These are phyloP conservation scores for Euplexia lucipara DNA, from an alignment of 2,888 invertebrate species.

Conservation along the genomic window DNA sequence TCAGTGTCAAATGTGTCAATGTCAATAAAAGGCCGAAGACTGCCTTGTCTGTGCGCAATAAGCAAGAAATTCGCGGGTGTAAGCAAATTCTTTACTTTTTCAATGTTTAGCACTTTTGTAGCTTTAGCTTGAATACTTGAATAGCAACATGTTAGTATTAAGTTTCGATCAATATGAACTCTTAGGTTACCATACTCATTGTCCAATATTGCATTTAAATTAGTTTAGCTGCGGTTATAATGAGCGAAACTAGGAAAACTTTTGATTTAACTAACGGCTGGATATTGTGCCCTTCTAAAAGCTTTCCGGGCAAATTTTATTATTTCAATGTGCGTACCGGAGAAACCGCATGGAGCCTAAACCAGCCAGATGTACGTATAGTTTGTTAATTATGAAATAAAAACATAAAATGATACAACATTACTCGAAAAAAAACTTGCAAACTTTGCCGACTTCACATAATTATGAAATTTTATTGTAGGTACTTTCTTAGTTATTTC, in stretches of 20 bases:
- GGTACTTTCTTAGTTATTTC: not conserved
- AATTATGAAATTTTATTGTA: not conserved
- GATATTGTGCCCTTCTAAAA: constrained; percentile 81
- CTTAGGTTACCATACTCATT: not conserved
- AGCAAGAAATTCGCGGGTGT: constrained; percentile 74
- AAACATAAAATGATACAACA: not conserved
- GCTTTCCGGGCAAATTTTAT: constrained; percentile 81
- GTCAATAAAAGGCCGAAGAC: constrained; percentile 1
- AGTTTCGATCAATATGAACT: constrained; percentile 4
- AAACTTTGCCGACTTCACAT: constrained; percentile 5
- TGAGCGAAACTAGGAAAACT: constrained; percentile 68
- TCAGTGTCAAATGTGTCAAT: constrained; percentile 14
- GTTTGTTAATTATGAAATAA: constrained; percentile 8
- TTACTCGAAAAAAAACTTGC: not conserved
- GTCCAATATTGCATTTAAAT: not conserved
- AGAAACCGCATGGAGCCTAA: constrained; percentile 77
- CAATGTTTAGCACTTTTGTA: not conserved
- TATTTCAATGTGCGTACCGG: constrained; percentile 82
- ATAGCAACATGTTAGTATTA: constrained; percentile 1
- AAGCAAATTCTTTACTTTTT: constrained; percentile 64
- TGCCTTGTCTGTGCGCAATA: no score
- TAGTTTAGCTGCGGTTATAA: constrained; percentile 45
- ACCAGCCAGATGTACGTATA: constrained; percentile 74
- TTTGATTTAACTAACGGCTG: constrained; percentile 68
- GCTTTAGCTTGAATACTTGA: constrained; percentile 5